A percentile compares a stretch with the other conserved stretches of the same genome.
phyloP scores from a whole-genome alignment of 2,888 invertebrate species.

The Volucella bombylans region DNA sequence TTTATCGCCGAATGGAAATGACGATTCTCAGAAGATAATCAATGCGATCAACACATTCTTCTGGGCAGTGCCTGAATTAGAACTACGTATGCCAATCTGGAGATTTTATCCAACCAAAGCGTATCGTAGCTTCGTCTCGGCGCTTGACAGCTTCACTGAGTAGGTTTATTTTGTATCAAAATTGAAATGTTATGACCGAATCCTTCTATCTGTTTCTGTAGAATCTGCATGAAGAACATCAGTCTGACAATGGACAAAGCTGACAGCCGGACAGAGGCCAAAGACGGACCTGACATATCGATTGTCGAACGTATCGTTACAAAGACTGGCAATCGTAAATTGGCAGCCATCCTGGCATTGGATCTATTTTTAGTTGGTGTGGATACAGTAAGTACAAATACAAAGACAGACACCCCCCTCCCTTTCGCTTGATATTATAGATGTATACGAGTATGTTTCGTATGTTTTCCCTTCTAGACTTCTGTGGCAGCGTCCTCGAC shows the following conservation, averaged over 20 bases:
- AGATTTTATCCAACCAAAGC: slow-evolving; percentile 87
- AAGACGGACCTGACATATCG: slow-evolving; percentile 83
- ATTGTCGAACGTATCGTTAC: slow-evolving; percentile 85
- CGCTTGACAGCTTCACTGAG: slow-evolving; percentile 88
- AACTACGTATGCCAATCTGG: slow-evolving; percentile 90
- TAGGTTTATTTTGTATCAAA: slow-evolving; percentile 80
- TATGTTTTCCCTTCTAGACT: slow-evolving; percentile 83
- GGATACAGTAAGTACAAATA: slow-evolving; percentile 85
- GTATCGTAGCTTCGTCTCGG: slow-evolving; percentile 87
- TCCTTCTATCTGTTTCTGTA: slow-evolving; percentile 75
- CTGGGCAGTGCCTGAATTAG: slow-evolving; percentile 89
- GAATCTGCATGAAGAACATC: slow-evolving; percentile 85
- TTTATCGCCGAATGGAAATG: slow-evolving; percentile 84
- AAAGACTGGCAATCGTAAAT: slow-evolving; percentile 84
- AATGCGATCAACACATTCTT: slow-evolving; percentile 90
- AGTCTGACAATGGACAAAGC: slow-evolving; percentile 84
- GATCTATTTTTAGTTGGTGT: slow-evolving; percentile 91
- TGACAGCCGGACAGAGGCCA: slow-evolving; percentile 77
- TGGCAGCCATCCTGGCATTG: slow-evolving; percentile 88
- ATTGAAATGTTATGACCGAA: slow-evolving; percentile 48
- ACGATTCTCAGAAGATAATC: slow-evolving; percentile 90
- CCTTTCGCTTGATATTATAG: neutral
- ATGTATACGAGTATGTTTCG: neutral
- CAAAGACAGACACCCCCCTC: too few relatives aligned
- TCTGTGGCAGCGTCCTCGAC: slow-evolving; percentile 90